Evolutionary conservation across 1,140 invertebrate species (phyloP).

Genomic region (Drosophila asahinai): DNA sequence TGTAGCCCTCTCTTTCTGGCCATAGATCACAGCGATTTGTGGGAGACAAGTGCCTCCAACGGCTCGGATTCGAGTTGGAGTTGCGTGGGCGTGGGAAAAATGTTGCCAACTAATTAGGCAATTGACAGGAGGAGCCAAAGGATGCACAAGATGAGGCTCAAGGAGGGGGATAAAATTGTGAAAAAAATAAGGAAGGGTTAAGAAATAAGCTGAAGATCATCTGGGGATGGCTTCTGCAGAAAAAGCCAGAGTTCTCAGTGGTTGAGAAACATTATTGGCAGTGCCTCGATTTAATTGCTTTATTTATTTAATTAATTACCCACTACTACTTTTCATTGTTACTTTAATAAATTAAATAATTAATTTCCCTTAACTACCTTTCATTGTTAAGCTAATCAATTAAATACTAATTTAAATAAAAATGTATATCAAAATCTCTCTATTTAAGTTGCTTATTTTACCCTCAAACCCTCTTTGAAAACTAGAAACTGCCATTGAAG

Average conservation of each 20-base stretch:
- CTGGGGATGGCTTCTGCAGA: conserved; percentile 1
- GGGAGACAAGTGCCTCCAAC: conserved; percentile 55
- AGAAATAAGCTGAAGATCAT: conserved; percentile 10
- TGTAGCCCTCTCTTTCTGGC: not conserved
- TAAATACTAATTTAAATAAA: not conserved
- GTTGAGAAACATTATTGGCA: not conserved
- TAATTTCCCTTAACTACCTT: too few species aligned
- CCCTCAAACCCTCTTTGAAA: not conserved
- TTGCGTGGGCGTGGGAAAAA: conserved; percentile 78
- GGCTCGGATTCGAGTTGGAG: not conserved
- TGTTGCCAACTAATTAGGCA: conserved; percentile 64
- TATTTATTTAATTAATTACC: too few species aligned
- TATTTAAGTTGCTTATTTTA: too few species aligned
- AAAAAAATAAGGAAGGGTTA: not conserved
- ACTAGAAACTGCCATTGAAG: not conserved
- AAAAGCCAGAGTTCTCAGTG: not conserved
- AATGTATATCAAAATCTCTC: too few species aligned
- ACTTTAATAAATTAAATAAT: too few species aligned
- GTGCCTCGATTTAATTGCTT: not conserved
- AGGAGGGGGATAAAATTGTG: not conserved
- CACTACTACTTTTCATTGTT: too few species aligned
- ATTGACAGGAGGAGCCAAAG: conserved; percentile 29
- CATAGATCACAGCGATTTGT: conserved; percentile 70
- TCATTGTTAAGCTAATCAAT: not conserved
- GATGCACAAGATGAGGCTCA: not conserved